phyloP scores from a whole-genome alignment of 2,888 invertebrate genomes.

The Caenorhabditis drosophilae region DNA sequence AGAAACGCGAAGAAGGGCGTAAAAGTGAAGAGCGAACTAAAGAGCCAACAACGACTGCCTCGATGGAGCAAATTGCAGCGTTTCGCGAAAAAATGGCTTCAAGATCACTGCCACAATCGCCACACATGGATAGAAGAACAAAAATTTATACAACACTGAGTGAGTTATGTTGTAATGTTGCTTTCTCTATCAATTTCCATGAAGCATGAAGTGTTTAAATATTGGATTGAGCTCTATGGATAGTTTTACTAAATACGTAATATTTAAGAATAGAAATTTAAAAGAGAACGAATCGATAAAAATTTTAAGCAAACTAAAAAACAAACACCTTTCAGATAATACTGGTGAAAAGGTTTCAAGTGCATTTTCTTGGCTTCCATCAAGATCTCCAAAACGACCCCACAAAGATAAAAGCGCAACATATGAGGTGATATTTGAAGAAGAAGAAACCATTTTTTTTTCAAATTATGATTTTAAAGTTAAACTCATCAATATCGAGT shows the following conservation, averaged over 20 bases:
- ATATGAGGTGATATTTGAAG: conserved; percentile 13
- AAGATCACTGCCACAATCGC: conserved; percentile 43
- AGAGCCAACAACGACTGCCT: conserved; percentile 3
- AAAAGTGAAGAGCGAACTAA: conserved; percentile 2
- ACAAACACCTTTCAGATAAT: conserved; percentile 10
- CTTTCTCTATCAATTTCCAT: not conserved
- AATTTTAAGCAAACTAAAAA: too few relatives aligned
- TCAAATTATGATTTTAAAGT: too few relatives aligned
- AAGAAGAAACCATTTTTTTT: too few relatives aligned
- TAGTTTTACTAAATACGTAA: too few relatives aligned
- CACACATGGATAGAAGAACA: conserved; percentile 33
- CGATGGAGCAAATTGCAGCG: conserved; percentile 14
- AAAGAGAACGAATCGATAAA: too few relatives aligned
- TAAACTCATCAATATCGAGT: conserved; percentile 14
- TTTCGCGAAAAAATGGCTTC: conserved; percentile 29
- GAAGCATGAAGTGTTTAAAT: too few relatives aligned
- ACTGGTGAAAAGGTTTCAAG: conserved; percentile 40
- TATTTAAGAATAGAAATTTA: not conserved
- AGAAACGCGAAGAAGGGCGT: conserved; percentile 6
- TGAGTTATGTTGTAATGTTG: conserved; percentile 8
- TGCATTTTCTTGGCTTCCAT: conserved; percentile 56
- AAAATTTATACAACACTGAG: conserved; percentile 24
- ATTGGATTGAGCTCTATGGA: too few relatives aligned
- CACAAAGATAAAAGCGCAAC: conserved; percentile 24
- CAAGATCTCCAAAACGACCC: conserved; percentile 44